Base-by-base conservation (phyloP, 2,113 vertebrate species). In the Pipra filicauda region DNA sequence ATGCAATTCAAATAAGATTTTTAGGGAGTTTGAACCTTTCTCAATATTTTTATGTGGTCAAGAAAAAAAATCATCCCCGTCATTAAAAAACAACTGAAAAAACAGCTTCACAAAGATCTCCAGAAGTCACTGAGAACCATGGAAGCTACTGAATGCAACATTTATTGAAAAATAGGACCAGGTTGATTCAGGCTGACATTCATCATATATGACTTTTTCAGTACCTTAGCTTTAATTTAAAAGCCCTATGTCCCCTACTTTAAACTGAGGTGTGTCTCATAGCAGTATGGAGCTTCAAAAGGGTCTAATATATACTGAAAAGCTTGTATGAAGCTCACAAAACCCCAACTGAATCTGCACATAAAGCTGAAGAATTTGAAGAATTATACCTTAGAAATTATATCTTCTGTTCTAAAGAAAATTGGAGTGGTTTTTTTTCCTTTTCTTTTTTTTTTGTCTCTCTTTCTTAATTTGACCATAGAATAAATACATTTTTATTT, bases 291-390 rank as follows among this genome's bases (percentile, higher is more conserved):
- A 52, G 30, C 5, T 88, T 80, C 57, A 65, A 79, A 82, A 70
- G 4, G 14, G 4, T 4, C 24, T 4, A 57, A 43, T 44, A 22
- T 18, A 11, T 15, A 10, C 3, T 44, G 11, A 73, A 66, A 88
- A 69, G 7, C 15, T n/a, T 46, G 12, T 82, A 57, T 30, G 24
- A 73, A 28, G 2, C 8, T 77, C 58, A 39, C 1, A 12, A 41
- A 30, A 6, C 3, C 5, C 5, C 12, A 67, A 8, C 1, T 28
- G 19, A 75, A 75, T 59, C 4, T 1, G 3, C 15, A 31, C 21
- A 9, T 69, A 75, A 72, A 73, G 2, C 4, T 31, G 35, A 37
- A 49, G 5, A 77, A n/a, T 39, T 70, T 37, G 28, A 86, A 61
- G 6, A 79, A 49, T n/a, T 52, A 21, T 19, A 31, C 3, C 4